A percentile compares a stretch with the other conserved stretches of the same genome.
Evolutionary conservation across 2,113 vertebrate species (phyloP).

Genomic region (Siphamia tubifer): DNA sequence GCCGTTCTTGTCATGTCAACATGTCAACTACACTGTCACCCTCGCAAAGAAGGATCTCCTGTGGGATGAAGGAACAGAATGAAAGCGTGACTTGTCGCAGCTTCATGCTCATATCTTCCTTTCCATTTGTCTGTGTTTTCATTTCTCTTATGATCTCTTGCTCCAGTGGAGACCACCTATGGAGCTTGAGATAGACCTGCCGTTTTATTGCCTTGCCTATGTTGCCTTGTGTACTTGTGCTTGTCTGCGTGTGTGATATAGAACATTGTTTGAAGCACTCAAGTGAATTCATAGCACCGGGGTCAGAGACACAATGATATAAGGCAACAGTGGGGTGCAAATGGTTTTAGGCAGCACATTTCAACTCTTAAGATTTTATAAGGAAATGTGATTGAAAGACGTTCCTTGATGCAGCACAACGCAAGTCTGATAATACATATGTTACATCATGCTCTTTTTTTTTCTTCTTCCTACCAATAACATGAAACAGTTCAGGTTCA

Average conservation of each 20-base stretch:
- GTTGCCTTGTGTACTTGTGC: neutral
- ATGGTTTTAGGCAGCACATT: neutral
- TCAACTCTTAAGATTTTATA: neutral
- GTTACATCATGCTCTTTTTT: constrained; percentile 16
- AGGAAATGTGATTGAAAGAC: constrained; percentile 2
- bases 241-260: neutral
- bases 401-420: neutral
- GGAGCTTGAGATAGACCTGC: constrained; percentile 4
- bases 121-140: constrained; percentile 28
- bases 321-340: neutral
- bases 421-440: neutral
- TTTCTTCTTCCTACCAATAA: neutral
- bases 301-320: neutral
- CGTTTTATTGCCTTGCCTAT: neutral
- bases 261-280: constrained; percentile 7
- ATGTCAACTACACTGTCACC: neutral
- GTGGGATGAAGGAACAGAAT: neutral
- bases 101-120: constrained; percentile 4
- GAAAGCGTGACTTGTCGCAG: neutral
- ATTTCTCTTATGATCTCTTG: constrained; percentile 16
- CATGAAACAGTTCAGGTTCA: constrained; percentile 22
- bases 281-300: neutral
- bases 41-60: neutral
- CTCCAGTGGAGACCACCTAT: constrained; percentile 15
- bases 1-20: too few species aligned